Base-by-base conservation (phyloP, 2,113 vertebrate species). In the Jaculus jaculus region DNA sequence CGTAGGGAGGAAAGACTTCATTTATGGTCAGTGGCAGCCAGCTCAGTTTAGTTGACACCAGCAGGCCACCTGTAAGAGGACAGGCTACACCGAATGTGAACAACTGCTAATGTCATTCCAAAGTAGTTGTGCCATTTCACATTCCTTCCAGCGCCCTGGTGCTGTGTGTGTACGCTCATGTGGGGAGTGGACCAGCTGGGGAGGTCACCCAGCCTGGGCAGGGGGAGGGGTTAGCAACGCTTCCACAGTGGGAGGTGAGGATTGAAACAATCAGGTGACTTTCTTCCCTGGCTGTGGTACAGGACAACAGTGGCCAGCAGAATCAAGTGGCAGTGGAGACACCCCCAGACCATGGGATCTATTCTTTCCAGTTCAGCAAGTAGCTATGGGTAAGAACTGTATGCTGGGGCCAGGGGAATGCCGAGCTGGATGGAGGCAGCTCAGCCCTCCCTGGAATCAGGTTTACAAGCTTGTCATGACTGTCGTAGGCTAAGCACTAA, bases 321-420 rank as follows among this genome's bases (percentile, higher is more conserved):
- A 97, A 77, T 37, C 99, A 98, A 66, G 98, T 99, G 97, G 97
- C 99, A 65, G 98, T 99, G 94, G 99, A 99, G 92, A 98, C 99
- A 2, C 97, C 98, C 89, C 98, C 99, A 83, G 99, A 99, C 96
- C 99, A 98, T 74, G 98, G 98, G 89, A 97, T 98, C 97, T 99
- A 98, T 97, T 97, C 99, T 83, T 99, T 99, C 98, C 99, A 99
- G 97, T 99, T 99, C 98, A 98, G 97, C 98, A 99, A 99, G 97
- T 99, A 98, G 98, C 54, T 20, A 42, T 9, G 93, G 94, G 96
- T 97, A 95, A 97, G 97, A 80, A 21, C 16, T 51, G 8, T 65
- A 17, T 23, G 68, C 24, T 13, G 32, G 88, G 89, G 58, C 1
- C 0, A 5, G 87, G 58, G 23, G 37, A 72, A 21, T 32, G 37